Conservation (phyloP, 2,797 vertebrate genomes). For the Coranthus polyacanthus region DNA sequence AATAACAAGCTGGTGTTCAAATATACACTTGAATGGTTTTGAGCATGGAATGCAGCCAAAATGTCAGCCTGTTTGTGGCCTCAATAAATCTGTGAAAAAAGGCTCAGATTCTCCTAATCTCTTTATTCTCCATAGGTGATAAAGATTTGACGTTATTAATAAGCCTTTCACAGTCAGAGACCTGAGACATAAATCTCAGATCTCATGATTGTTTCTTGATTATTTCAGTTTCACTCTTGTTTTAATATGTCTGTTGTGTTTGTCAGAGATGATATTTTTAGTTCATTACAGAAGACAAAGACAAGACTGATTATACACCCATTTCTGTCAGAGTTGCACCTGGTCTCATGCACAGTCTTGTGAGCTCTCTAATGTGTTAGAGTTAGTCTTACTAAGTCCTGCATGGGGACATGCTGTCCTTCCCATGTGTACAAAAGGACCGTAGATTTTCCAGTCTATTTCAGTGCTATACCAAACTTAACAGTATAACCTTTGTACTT, state of each 20-base stretch:
- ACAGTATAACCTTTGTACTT: too few species aligned
- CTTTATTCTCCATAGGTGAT: slow-evolving; percentile 17
- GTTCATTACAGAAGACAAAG: too few species aligned
- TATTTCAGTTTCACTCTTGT: slow-evolving; percentile 8
- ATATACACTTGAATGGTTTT: slow-evolving; percentile 36
- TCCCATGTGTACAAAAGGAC: neutral
- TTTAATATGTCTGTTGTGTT: neutral
- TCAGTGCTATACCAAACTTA: too few species aligned
- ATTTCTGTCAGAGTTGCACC: too few species aligned
- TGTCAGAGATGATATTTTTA: neutral
- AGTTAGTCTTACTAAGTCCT: neutral
- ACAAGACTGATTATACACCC: slow-evolving; percentile 4
- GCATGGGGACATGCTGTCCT: neutral
- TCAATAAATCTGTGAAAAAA: slow-evolving; percentile 43
- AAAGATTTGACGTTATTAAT: slow-evolving; percentile 15
- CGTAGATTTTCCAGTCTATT: neutral
- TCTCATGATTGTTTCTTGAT: slow-evolving; percentile 35
- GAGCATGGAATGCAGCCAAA: slow-evolving; percentile 32
- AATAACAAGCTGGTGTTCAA: slow-evolving; percentile 35
- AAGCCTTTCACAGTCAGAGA: slow-evolving; percentile 27
- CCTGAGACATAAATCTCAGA: neutral
- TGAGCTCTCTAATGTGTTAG: neutral
- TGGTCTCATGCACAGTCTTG: too few species aligned
- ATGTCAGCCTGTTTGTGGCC: slow-evolving; percentile 33
- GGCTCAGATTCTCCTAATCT: slow-evolving; percentile 18